These are phyloP conservation scores for Lochmaea crataegi DNA, from an alignment of 2,888 invertebrate genomes.

Conservation along the genomic window DNA sequence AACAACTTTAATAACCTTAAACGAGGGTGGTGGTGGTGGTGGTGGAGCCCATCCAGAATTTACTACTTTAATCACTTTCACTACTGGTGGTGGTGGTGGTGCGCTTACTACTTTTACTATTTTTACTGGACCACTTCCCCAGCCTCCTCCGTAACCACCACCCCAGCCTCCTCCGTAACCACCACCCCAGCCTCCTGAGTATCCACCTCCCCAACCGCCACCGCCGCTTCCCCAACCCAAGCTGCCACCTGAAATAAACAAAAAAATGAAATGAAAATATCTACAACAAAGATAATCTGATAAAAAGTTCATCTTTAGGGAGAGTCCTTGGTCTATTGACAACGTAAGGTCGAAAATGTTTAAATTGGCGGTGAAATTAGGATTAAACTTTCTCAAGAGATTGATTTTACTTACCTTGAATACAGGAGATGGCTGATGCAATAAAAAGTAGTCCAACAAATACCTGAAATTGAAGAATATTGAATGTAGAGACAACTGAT, in stretches of 20 bases:
- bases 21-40: conserved; percentile 11
- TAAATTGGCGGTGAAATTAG: no score
- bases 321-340: no score
- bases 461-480: no score
- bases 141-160: conserved; percentile 23
- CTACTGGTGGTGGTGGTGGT: conserved; percentile 11
- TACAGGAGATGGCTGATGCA: neutral
- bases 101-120: conserved; percentile 19
- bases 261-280: no score
- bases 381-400: no score
- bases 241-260: conserved; percentile 17
- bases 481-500: no score
- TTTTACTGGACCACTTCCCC: conserved; percentile 26
- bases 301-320: neutral
- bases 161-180: conserved; percentile 21
- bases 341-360: no score
- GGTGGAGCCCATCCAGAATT: conserved; percentile 26
- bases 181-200: conserved; percentile 19
- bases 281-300: no score
- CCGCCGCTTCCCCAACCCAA: conserved; percentile 9
- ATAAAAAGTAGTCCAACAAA: neutral
- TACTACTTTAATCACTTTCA: conserved; percentile 17
- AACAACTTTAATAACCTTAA: conserved; percentile 15
- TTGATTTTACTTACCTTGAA: neutral
- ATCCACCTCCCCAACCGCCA: conserved; percentile 16